A percentile compares a stretch with the other conserved stretches of the same genome.
These are phyloP conservation scores for Strigamia transsilvanica DNA, from an alignment of 2,888 invertebrate species.

Conservation along the genomic window DNA sequence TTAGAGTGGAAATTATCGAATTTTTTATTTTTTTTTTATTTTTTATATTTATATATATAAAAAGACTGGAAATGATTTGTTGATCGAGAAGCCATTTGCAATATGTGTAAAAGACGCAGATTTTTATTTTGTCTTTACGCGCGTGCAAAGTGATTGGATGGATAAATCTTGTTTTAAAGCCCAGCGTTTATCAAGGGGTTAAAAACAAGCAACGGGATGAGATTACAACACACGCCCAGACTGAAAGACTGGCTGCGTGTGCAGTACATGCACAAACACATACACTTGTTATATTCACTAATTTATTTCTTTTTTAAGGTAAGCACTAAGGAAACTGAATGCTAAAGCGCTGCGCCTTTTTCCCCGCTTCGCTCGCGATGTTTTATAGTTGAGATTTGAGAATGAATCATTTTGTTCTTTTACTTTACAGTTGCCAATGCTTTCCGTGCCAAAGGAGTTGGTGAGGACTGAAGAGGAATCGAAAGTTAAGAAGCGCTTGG, in stretches of 20 bases:
- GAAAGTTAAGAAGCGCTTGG: background rate
- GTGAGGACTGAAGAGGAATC: background rate
- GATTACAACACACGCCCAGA: background rate
- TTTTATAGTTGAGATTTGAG: background rate
- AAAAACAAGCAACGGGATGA: conserved; percentile 2
- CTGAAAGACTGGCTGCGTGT: background rate
- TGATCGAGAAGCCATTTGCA: background rate
- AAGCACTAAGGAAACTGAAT: background rate
- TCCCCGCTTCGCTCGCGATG: no score
- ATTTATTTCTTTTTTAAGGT: background rate
- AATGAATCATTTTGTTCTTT: background rate
- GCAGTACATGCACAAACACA: no score
- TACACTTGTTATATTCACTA: background rate
- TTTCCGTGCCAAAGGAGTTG: background rate
- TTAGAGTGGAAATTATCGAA: background rate
- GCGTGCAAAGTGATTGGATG: background rate
- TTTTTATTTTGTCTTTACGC: no score
- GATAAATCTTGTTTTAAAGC: background rate
- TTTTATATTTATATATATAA: background rate
- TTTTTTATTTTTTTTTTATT: no score
- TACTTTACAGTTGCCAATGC: background rate
- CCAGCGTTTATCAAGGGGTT: background rate
- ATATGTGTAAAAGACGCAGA: background rate
- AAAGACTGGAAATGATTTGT: background rate
- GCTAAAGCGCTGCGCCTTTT: background rate